Base-by-base conservation (phyloP, 2,113 vertebrate genomes). In the Aramus guarauna region DNA sequence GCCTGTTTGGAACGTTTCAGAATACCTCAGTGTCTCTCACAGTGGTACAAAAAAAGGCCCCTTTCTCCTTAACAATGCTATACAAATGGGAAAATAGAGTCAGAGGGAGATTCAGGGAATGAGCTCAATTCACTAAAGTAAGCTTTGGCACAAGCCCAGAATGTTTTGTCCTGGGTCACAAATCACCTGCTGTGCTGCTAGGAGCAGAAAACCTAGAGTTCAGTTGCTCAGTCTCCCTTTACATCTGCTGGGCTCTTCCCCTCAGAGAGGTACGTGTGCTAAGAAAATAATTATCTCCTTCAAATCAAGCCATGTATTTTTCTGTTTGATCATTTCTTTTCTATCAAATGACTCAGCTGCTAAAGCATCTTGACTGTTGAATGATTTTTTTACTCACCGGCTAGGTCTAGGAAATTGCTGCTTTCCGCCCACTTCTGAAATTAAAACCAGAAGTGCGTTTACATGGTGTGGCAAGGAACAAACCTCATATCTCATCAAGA, bases 401-500 rank as follows among this genome's bases (percentile, higher is more conserved):
- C 50, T 72, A 77, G 67, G 34, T 19, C 50, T 53, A 56, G 67
- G 78, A 78, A 88, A 82, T 72, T 37, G 48, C 66, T 79, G 74
- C 66, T 94, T 93, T 63, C 85, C 1, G 1, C 69, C 81, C 60
- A 39, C 85, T 82, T 68, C 90, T 85, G 90, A 75, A 94, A 97
- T 95, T 59, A 93, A 92, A 94, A 80, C n/a, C 77, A 94, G 68
- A 58, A 93, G 36, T 48, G 64, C 74, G 30, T 90, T 88, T 90
- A n/a, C 1, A 1, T 55, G 78, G 53, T 74, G 62, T 71, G 92
- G 94, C 43, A 12, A 95, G 81, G 78, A 94, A 32, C 77, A 94
- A 82, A 52, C 62, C 85, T 88, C 66, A 60, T 53, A 60, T 59
- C 81, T 85, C 60, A 82, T 81, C 90, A 53, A 19, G 60, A 16